These are phyloP conservation scores for Coracias cyanogaster DNA, from an alignment of 2,797 vertebrate genomes.

Conservation along the genomic window DNA sequence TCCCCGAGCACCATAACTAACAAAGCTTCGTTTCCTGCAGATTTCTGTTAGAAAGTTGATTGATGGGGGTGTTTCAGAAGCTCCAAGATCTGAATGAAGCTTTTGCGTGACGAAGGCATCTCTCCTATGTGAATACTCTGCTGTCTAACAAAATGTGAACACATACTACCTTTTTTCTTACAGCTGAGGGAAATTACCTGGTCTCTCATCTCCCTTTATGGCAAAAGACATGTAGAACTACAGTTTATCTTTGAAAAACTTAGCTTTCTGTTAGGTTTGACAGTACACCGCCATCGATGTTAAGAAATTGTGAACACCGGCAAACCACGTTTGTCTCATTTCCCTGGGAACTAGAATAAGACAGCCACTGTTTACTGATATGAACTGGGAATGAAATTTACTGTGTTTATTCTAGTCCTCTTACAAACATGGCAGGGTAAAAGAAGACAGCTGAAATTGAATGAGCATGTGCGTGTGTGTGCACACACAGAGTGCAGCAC, in stretches of 20 bases:
- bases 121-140: not conserved
- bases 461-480: fast-evolving
- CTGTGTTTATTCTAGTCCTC: not conserved
- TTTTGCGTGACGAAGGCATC: not conserved
- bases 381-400: not conserved
- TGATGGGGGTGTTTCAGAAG: not conserved
- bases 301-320: not conserved
- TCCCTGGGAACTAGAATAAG: not conserved
- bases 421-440: not conserved
- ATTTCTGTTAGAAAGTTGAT: not conserved
- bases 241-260: not conserved
- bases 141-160: not conserved
- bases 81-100: not conserved
- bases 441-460: not conserved
- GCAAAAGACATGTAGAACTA: not conserved
- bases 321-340: not conserved
- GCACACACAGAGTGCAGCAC: fast-evolving
- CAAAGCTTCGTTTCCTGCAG: not conserved
- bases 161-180: not conserved
- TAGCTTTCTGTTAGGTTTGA: not conserved
- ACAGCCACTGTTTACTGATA: not conserved
- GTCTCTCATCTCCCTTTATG: not conserved
- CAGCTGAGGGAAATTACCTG: not conserved
- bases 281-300: not conserved
- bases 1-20: not conserved